Base-by-base conservation (phyloP, 1,140 invertebrate species). In the Oryctes rhinoceros region DNA sequence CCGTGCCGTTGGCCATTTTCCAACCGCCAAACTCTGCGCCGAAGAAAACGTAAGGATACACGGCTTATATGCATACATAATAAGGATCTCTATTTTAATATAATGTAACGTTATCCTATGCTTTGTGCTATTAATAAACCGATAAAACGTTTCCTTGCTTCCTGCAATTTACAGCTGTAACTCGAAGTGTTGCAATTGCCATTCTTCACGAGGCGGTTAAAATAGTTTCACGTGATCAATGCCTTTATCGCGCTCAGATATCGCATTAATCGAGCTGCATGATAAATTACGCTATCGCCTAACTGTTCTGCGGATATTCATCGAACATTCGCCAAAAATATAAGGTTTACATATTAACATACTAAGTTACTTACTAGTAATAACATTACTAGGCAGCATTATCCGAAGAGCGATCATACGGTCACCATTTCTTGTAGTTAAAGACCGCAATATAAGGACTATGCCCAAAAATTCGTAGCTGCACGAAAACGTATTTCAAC, bases 1-100 rank as follows among this genome's bases (percentile, higher is more conserved):
- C 65, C 18, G 53, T 59, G 53, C 65, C 13, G 65, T 71, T 71
- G 65, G 65, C 65, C 65, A 71, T 71, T 37, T 37, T 71, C 65
- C 65, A 71, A 24, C 53, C 35, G 65, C 9, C 24, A 59, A 30
- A 18, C 18, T 59, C 53, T 6, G 53, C 53, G 39, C 39, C 39
- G 65, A 71, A 71, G 65, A 71, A 71, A 71, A 71, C 65, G 35
- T 37, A 71, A 71, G 65, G 65, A 35, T 35, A 71, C 39, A 44
- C 39, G 39, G 39, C 65, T 71, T 71, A 59, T 59, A 18, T 18
- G 53, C 53, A 18, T 59, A 15, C 18, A 59, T 59, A 59, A 59
- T 59, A n/a, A n/a, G 20, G 65, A 37, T 9, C 35, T 35, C 65
- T 71, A 71, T 71, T 71, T 71, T 71, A 71, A 71, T 71, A 71